These are phyloP conservation scores for Halocynthia roretzi DNA, from an alignment of 23 tunicate species.

Conservation along the genomic window DNA sequence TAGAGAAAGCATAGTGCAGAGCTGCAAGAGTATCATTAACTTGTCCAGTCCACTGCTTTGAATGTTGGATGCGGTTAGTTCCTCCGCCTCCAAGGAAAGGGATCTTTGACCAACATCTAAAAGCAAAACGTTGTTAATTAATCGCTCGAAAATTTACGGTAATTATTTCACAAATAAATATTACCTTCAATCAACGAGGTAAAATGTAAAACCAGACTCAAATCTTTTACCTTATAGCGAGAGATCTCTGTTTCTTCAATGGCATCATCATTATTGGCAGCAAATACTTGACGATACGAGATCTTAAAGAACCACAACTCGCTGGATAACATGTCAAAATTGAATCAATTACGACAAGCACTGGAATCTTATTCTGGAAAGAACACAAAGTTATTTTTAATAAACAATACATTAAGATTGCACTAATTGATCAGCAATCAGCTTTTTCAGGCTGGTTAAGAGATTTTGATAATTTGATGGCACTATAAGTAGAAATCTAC, in stretches of 20 bases:
- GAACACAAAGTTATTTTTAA: too few species aligned
- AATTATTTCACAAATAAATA: not conserved
- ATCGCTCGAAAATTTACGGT: not conserved
- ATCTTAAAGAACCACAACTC: conserved; percentile 45
- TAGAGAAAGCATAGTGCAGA: not conserved
- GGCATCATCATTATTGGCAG: conserved; percentile 6
- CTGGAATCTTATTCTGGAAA: too few species aligned
- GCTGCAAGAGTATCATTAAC: conserved; percentile 31
- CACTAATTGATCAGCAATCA: too few species aligned
- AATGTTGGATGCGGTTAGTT: conserved; percentile 34
- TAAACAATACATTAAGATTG: too few species aligned
- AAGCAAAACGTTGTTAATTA: not conserved
- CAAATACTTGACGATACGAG: conserved; percentile 42
- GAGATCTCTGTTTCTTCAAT: conserved; percentile 2
- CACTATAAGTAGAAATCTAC: too few species aligned
- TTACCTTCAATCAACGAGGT: too few species aligned
- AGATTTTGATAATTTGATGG: too few species aligned
- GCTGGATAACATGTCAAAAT: conserved; percentile 47
- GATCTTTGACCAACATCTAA: conserved; percentile 61
- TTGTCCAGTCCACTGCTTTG: conserved; percentile 57
- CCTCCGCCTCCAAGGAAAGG: conserved; percentile 86
- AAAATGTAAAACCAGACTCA: too few species aligned
- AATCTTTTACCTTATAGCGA: not conserved
- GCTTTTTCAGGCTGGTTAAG: too few species aligned
- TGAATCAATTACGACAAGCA: conserved; percentile 23